phyloP scores from a whole-genome alignment of 2,113 vertebrate species.

The Octodon degus region DNA sequence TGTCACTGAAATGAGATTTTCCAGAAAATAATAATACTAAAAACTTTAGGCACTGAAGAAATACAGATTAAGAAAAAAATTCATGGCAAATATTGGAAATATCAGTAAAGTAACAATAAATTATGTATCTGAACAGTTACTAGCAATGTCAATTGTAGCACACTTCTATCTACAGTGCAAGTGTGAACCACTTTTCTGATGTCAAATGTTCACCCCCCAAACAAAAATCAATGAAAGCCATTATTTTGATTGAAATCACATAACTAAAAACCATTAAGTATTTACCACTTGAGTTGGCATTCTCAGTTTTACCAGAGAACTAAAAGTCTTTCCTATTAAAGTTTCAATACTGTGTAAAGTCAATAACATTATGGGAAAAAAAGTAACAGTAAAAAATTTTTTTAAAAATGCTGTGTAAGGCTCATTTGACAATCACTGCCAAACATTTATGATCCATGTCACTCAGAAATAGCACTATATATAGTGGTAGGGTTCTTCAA shows the following conservation, averaged over 20 bases:
- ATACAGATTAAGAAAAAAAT: slow-evolving; percentile 49
- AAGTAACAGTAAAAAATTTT: no score
- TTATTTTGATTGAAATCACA: slow-evolving; percentile 69
- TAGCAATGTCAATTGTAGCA: slow-evolving; percentile 4
- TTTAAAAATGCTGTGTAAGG: background rate
- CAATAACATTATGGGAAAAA: no score
- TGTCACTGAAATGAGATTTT: slow-evolving; percentile 68
- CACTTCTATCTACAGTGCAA: slow-evolving; percentile 42
- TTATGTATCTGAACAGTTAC: slow-evolving; percentile 55
- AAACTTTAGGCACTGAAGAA: slow-evolving; percentile 68
- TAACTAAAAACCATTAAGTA: slow-evolving; percentile 65
- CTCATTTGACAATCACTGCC: slow-evolving; percentile 61
- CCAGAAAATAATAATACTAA: slow-evolving; percentile 68
- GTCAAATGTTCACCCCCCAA: background rate
- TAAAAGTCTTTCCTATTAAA: slow-evolving; percentile 58
- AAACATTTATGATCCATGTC: slow-evolving; percentile 42
- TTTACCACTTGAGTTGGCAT: slow-evolving; percentile 59
- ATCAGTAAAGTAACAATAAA: slow-evolving; percentile 57
- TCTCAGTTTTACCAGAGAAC: slow-evolving; percentile 52
- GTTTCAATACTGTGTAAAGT: background rate
- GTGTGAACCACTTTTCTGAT: slow-evolving; percentile 47
- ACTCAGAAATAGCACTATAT: background rate
- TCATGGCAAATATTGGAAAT: slow-evolving; percentile 60
- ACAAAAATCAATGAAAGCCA: slow-evolving; percentile 61
- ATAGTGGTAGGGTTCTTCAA: background rate